phyloP scores from a whole-genome alignment of 2,797 vertebrate species.

The Falco cherrug region DNA sequence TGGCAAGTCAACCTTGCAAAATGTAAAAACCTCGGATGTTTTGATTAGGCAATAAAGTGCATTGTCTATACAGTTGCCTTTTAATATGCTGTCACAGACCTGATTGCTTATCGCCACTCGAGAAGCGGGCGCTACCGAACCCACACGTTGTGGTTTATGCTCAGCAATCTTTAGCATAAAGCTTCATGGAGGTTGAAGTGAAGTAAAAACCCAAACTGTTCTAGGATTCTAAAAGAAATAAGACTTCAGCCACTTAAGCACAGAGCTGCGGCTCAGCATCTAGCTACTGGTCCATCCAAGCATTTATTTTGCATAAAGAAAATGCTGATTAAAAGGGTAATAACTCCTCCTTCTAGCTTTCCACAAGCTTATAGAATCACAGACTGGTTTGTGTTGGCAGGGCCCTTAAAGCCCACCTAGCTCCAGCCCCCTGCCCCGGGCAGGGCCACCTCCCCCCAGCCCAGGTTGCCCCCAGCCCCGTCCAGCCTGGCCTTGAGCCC shows the following conservation, averaged over 20 bases:
- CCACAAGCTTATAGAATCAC: background rate
- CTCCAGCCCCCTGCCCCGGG: background rate
- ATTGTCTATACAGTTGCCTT: background rate
- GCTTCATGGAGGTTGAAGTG: background rate
- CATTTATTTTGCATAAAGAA: background rate
- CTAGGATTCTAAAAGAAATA: background rate
- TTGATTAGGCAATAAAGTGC: slow-evolving; percentile 29
- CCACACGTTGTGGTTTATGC: rapidly evolving
- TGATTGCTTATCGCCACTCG: background rate
- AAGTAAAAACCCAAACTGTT: background rate
- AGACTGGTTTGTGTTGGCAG: background rate
- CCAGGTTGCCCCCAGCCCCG: rapidly evolving
- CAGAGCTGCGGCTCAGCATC: background rate
- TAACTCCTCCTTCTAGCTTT: background rate
- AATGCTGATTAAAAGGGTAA: slow-evolving; percentile 15
- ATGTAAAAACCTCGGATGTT: slow-evolving; percentile 24
- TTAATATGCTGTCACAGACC: background rate
- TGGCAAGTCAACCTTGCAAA: slow-evolving; percentile 54
- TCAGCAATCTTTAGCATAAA: background rate
- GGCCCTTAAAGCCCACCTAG: background rate
- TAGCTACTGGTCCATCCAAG: background rate
- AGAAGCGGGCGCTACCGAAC: background rate
- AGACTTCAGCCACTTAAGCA: background rate
- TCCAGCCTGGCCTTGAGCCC: rapidly evolving
- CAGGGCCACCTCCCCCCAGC: background rate